Base-by-base conservation (phyloP, 2,797 vertebrate genomes). In the Fistularia commersonii region DNA sequence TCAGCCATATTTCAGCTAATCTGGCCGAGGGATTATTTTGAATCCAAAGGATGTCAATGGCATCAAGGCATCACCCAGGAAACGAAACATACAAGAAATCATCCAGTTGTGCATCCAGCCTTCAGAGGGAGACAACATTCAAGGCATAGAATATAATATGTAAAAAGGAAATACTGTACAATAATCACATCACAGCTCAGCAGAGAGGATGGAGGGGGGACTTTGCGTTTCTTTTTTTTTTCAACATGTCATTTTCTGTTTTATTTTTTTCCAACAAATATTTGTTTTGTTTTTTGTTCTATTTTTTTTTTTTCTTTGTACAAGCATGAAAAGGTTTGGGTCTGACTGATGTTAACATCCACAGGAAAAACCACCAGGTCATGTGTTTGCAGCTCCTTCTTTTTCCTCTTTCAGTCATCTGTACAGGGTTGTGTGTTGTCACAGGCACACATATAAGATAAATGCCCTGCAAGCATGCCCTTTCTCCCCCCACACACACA, bases 101-200 rank as follows among this genome's bases (percentile, higher is more conserved):
- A 65, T 57, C 15, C 54, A 73, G 77, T 23, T 66, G 74, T 80
- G 74, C 77, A 65, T 75, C 71, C 66, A 66, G 51, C 75, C 67
- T 50, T 69, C 52, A 68, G 72, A 79, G 77, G 85, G 82, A 87
- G 81, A 85, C 74, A 71, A 89, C 87, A 89, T 89, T 89, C 85
- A 90, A 87, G 84, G 85, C 75, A 14, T 56, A 79, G 75, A 74
- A 80, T 81, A 87, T 73, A 88, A 87, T 73, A 88, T 84, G 76
- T 82, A 85, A 87, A 89, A 88, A 89, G 84, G 72, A 81, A 80
- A 78, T 64, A 85, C 88, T 89, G 86, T 89, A 90, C 85, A 89
- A 73, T 78, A 80, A 76, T 87, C 87, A 90, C 88, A 79, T 85
- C 75, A 89, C 85, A 79, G 85, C 80, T 86, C 83, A 73, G 79